Base-by-base conservation (phyloP, 2,113 vertebrate genomes). In the Misgurnus anguillicaudatus region DNA sequence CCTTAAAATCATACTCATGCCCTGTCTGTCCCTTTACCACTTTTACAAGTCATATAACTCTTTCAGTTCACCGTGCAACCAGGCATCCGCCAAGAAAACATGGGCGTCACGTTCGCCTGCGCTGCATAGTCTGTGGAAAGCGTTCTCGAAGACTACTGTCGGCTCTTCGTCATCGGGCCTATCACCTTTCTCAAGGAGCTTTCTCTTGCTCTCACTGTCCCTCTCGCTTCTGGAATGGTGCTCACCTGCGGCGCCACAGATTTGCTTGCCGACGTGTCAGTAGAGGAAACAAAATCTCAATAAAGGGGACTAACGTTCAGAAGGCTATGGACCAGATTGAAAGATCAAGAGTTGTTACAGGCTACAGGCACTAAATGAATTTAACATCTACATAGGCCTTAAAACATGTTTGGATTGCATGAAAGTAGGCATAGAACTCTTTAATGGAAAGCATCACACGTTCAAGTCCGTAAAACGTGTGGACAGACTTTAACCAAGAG, bases 41-140 rank as follows among this genome's bases (percentile, higher is more conserved):
- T 0, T 94, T 91, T 42, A 67, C 90, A 67, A 89, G 85, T 51
- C 87, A 79, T 66, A 88, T 92, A 31, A 84, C 79, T 0, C 89
- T 92, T 69, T 83, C 92, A 68, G 70, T 94, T 36, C 93, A 94
- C 78, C 88, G 86, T 38, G 90, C 89, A 21, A 3, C 86, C 17
- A 79, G 90, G 47, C 93, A 94, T 83, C 91, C 90, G 0, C 87
- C 92, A 0, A 82, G 84, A 3, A 88, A 63, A 77, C 86, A 88
- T 7, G 89, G 93, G 87, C 86, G 90, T 88, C 79, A 87, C 72
- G 69, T 94, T 87, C 91, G 91, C 1, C 88, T 91, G 78, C 79
- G 83, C 47, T 98, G 96, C 77, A 89, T 90, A 39, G 94, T 94
- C 0, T 98, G 96, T 5, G 94, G 94, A 2, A 90, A 93, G 60